phyloP scores from a whole-genome alignment of 23 tunicate genomes.

The Halocynthia roretzi region DNA sequence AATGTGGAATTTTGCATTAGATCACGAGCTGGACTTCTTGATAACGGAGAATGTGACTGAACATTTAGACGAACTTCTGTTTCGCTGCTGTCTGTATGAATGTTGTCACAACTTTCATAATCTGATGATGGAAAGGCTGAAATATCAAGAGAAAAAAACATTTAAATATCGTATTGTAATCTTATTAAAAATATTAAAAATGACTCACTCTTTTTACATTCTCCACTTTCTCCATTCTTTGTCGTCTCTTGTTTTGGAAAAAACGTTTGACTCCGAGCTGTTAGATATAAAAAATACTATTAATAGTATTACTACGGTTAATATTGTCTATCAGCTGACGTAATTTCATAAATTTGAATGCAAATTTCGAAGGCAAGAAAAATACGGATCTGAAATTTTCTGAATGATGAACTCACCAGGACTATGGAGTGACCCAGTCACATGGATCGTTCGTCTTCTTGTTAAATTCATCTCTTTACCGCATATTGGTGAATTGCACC shows the following conservation, averaged over 20 bases:
- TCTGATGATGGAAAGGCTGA: conserved; percentile 58
- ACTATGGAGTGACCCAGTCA: conserved; percentile 4
- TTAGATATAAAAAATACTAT: neutral
- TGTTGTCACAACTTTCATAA: conserved; percentile 73
- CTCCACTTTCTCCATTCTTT: conserved; percentile 1
- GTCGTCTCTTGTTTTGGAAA: neutral
- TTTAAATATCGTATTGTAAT: neutral
- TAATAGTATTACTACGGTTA: neutral
- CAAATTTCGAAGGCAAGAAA: neutral
- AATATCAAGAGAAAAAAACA: neutral
- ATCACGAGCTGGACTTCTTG: too few species aligned
- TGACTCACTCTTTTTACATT: neutral
- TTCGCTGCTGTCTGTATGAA: conserved; percentile 19
- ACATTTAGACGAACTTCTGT: neutral
- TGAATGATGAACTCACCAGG: neutral
- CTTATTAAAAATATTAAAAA: neutral
- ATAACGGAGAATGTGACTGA: too few species aligned
- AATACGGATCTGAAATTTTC: neutral
- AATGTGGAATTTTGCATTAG: too few species aligned
- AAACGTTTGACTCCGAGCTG: conserved; percentile 8
- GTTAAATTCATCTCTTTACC: conserved; percentile 20
- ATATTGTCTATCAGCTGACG: too few species aligned
- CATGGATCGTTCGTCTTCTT: conserved; percentile 20
- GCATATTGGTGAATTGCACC: conserved; percentile 22
- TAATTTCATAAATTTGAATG: too few species aligned